Conservation (phyloP, 2,113 vertebrate species). For the Mormyrus iriodes region DNA sequence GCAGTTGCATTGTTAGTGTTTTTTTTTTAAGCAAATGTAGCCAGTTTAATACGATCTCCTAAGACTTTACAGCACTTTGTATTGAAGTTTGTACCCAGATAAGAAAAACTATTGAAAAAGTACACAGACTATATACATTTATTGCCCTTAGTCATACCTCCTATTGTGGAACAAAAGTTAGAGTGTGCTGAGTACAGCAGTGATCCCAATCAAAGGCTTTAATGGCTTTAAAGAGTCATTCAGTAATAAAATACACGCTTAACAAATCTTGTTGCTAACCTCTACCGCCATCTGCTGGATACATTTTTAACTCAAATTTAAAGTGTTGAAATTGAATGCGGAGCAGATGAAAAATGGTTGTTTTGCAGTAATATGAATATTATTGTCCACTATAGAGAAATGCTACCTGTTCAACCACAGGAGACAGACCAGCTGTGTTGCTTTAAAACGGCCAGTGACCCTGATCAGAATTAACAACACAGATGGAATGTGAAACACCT, state of each 20-base stretch:
- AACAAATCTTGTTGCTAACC: not conserved
- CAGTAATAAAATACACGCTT: not conserved
- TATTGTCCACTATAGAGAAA: not conserved
- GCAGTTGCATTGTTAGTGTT: not conserved
- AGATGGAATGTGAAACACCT: not conserved
- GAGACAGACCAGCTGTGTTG: not conserved
- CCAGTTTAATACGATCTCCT: not conserved
- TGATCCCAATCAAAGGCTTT: not conserved
- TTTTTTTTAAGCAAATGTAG: not conserved
- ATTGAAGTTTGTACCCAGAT: not conserved
- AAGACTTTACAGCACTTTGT: not conserved
- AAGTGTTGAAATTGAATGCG: not conserved
- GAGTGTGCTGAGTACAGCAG: not conserved
- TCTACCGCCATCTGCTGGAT: constrained; percentile 9
- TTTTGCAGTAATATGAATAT: not conserved
- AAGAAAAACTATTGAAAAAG: not conserved
- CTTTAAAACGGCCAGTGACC: not conserved
- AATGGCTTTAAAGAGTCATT: not conserved
- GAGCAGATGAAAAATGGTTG: not conserved
- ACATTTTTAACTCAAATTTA: not conserved
- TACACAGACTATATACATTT: not conserved
- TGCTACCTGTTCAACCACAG: not conserved
- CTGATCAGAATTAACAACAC: not conserved
- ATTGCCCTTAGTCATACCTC: not conserved
- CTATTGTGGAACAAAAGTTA: not conserved